Conservation (phyloP, 2,797 vertebrate genomes). For the Lepilemur ruficaudatus region DNA sequence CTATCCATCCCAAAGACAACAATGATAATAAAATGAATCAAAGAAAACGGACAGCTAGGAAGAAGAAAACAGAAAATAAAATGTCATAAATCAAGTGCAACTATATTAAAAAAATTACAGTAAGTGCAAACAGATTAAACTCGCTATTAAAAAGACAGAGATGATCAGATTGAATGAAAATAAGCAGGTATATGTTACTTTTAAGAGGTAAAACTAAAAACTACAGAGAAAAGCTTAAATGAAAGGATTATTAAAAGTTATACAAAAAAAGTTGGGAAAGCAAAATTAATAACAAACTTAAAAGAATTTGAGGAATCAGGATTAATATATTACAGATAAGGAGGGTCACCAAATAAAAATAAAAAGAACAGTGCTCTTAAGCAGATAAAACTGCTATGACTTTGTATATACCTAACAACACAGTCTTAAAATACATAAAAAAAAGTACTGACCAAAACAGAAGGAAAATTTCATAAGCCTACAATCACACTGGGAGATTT, state of each 20-base stretch:
- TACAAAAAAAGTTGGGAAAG: neutral
- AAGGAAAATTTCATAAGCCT: neutral
- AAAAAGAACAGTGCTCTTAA: neutral
- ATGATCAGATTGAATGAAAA: neutral
- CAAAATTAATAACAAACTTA: neutral
- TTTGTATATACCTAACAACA: neutral
- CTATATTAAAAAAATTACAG: neutral
- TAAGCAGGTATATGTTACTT: neutral
- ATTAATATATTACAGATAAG: neutral
- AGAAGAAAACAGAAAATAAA: neutral
- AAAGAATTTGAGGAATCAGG: neutral
- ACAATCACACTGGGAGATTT: neutral
- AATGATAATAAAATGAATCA: neutral
- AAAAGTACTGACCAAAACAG: neutral
- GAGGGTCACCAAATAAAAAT: neutral
- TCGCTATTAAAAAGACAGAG: neutral
- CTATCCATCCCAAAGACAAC: neutral
- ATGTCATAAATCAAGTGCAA: neutral
- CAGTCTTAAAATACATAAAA: neutral
- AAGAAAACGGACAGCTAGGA: neutral
- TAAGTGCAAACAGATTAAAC: neutral
- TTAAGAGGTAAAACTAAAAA: neutral
- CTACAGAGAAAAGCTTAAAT: neutral
- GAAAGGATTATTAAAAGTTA: neutral
- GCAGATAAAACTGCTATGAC: neutral